Base-by-base conservation (phyloP, 2,113 vertebrate genomes). In the Tyrannus savana region DNA sequence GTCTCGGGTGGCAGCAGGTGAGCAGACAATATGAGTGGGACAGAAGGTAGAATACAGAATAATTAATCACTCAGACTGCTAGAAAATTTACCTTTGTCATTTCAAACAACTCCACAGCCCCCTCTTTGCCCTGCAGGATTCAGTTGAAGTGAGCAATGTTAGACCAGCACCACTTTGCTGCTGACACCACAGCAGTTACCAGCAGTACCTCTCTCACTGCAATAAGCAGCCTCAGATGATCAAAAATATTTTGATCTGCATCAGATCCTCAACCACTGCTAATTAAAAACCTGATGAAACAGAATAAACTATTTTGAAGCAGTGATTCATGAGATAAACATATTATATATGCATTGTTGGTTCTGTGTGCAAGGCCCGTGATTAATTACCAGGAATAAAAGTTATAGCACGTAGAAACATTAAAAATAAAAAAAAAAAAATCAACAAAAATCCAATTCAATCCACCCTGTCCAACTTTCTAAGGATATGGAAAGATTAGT, bases 81-180 rank as follows among this genome's bases (percentile, higher is more conserved):
- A 56, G 52, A 58, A 94, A 62, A 71, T 15, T n/a, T n/a, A 58
- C 1, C 35, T 50, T 23, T n/a, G 37, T 39, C 3, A 21, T 89
- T 71, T 50, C 77, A 31, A 74, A 53, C 42, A 88, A 46, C 31
- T 58, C 67, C 35, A 1, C 0, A 39, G 10, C 21, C 15, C 52
- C 10, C 23, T 23, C 2, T 79, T 95, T 78, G 55, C 64, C 69
- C 46, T 18, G 46, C 8, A 47, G 60, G 42, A 52, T 14, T 44
- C 3, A 3, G 56, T 0, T 47, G 5, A 52, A 67, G 63, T 0
- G 15, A 79, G 59, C n/a, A 4, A 6, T 1, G 46, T 46, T 30
- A 60, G 66, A 35, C 31, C 72, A 69, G 88, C 90, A 46, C 4
- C 41, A 6, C 39, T 42, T 27, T 50, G 39, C 0, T 89, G 87